Evolutionary conservation across 1,140 invertebrate species (phyloP).

Genomic region (Mamestra configurata): DNA sequence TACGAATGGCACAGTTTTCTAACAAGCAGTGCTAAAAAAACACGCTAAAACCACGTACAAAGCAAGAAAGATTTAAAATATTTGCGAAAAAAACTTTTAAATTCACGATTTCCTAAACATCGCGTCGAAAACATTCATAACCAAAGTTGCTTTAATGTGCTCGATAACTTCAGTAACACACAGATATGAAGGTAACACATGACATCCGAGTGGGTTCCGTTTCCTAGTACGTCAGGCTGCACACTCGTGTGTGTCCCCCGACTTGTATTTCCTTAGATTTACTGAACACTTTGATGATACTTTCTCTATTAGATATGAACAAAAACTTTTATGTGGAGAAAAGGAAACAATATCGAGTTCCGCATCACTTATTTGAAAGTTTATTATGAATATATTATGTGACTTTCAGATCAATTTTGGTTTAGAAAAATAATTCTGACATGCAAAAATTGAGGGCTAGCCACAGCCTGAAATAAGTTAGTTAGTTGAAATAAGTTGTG

Average conservation of each 20-base stretch:
- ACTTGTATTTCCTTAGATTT: constrained; percentile 37
- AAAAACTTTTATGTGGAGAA: neutral
- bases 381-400: too few species aligned
- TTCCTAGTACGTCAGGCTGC: neutral
- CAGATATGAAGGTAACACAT: neutral
- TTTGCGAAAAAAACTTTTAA: too few species aligned
- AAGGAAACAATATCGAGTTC: constrained; percentile 5
- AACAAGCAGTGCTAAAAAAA: too few species aligned
- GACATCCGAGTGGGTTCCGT: constrained; percentile 34
- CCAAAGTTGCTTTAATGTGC: constrained; percentile 25
- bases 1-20: too few species aligned
- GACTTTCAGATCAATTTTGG: neutral
- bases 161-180: constrained; percentile 2
- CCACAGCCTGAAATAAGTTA: neutral
- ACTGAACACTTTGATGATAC: constrained; percentile 43
- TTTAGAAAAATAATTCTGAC: neutral
- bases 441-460: too few species aligned
- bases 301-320: constrained; percentile 21
- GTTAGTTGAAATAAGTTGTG: neutral
- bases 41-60: too few species aligned
- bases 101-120: neutral
- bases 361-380: neutral
- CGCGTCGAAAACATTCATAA: constrained; percentile 17
- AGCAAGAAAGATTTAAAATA: too few species aligned
- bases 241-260: constrained; percentile 17